Conservation (phyloP, 2,113 vertebrate genomes). For the Neolamprologus tretocephalus region DNA sequence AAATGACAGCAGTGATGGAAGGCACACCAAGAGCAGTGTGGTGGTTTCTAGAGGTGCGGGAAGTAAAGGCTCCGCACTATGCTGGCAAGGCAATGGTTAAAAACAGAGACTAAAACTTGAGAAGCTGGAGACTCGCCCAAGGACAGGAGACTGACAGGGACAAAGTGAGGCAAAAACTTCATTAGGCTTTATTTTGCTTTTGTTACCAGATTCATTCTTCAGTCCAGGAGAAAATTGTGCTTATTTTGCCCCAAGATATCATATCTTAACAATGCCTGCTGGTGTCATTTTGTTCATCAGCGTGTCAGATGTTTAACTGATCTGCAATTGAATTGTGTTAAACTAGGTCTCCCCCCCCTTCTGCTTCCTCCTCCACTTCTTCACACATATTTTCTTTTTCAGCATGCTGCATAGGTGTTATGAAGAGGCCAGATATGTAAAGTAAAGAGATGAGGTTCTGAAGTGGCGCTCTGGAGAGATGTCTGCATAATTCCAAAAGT, state of each 20-base stretch:
- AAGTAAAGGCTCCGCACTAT: slow-evolving; percentile 34
- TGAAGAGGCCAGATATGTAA: slow-evolving; percentile 73
- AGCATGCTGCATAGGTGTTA: slow-evolving; percentile 58
- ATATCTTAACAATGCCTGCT: neutral
- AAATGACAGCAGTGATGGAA: slow-evolving; percentile 56
- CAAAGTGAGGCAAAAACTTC: slow-evolving; percentile 17
- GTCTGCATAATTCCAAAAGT: slow-evolving; percentile 68
- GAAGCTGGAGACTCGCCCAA: neutral
- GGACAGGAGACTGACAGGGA: neutral
- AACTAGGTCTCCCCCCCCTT: neutral
- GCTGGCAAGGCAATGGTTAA: neutral
- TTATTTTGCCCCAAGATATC: neutral
- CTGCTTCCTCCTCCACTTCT: neutral
- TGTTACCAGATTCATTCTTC: neutral
- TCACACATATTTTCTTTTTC: neutral
- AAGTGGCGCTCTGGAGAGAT: slow-evolving; percentile 70
- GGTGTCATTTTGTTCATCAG: slow-evolving; percentile 37
- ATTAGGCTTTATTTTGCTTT: slow-evolving; percentile 15
- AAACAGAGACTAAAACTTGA: neutral
- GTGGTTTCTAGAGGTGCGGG: neutral
- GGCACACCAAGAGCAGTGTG: neutral
- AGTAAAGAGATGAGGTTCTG: slow-evolving; percentile 68
- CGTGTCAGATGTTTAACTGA: slow-evolving; percentile 35
- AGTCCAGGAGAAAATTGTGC: neutral
- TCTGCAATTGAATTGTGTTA: slow-evolving; percentile 18